These are phyloP conservation scores for Chrysolina americana DNA, from an alignment of 2,888 invertebrate genomes.

Conservation along the genomic window DNA sequence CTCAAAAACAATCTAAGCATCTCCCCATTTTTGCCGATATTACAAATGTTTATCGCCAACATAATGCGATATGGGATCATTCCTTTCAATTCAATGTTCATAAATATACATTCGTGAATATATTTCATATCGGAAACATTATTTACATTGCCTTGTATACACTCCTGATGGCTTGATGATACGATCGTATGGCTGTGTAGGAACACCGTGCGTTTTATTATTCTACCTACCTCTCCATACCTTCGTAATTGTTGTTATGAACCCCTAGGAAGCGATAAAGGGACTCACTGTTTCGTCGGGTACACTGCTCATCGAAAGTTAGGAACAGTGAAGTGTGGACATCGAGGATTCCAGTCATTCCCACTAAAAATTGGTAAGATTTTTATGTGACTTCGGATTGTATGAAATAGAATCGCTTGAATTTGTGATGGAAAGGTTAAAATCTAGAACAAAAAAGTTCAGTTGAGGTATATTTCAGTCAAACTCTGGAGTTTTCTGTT, in stretches of 20 bases:
- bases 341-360: too few relatives aligned
- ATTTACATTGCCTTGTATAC: conserved; percentile 34
- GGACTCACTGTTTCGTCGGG: not conserved
- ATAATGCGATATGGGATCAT: conserved; percentile 23
- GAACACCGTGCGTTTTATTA: conserved; percentile 32
- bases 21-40: conserved; percentile 11
- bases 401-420: too few relatives aligned
- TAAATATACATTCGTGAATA: conserved; percentile 25
- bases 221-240: conserved; percentile 30
- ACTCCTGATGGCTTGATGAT: conserved; percentile 26
- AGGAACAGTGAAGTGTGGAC: not conserved
- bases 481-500: too few relatives aligned
- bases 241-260: conserved; percentile 20
- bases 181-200: conserved; percentile 25
- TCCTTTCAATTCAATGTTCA: conserved; percentile 21
- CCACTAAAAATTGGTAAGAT: too few relatives aligned
- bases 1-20: not conserved
- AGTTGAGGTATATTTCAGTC: too few relatives aligned
- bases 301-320: conserved; percentile 2
- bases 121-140: conserved; percentile 31
- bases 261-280: conserved; percentile 19
- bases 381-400: too few relatives aligned
- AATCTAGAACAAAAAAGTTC: too few relatives aligned
- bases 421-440: too few relatives aligned
- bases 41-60: conserved; percentile 15